Conservation (phyloP, 2,888 invertebrate genomes). For the Scaptomyza caliginosa region DNA sequence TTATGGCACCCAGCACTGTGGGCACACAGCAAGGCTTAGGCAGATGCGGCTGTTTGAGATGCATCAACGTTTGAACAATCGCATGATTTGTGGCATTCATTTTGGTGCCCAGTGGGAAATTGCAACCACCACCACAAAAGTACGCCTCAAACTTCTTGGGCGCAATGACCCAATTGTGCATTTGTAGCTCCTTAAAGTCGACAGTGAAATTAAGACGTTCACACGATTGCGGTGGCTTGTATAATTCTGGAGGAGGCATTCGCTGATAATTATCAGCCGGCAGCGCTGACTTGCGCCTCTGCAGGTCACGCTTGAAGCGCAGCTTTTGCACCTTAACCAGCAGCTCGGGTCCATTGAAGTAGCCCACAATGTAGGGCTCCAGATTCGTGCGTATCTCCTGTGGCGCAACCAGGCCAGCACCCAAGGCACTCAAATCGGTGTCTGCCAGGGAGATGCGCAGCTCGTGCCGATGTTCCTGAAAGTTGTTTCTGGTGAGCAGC, state of each 20-base stretch:
- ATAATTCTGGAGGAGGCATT: slow-evolving; percentile 39
- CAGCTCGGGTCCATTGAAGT: slow-evolving; percentile 89
- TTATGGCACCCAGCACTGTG: slow-evolving; percentile 93
- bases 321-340: slow-evolving; percentile 85
- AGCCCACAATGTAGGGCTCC: slow-evolving; percentile 96
- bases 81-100: slow-evolving; percentile 99
- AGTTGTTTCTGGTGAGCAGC: slow-evolving; percentile 85
- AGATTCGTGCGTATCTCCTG: slow-evolving; percentile 86
- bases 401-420: slow-evolving; percentile 89
- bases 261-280: background rate
- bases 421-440: slow-evolving; percentile 87
- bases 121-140: slow-evolving; percentile 96
- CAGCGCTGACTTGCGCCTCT: slow-evolving; percentile 83
- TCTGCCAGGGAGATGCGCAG: slow-evolving; percentile 65
- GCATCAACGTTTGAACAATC: slow-evolving; percentile 95
- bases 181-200: slow-evolving; percentile 93
- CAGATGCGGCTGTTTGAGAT: slow-evolving; percentile 91
- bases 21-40: slow-evolving; percentile 98
- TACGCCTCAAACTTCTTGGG: slow-evolving; percentile 97
- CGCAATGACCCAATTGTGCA: slow-evolving; percentile 98
- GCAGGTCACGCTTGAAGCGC: slow-evolving; percentile 78
- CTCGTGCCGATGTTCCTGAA: slow-evolving; percentile 54
- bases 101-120: slow-evolving; percentile 94
- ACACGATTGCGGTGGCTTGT: slow-evolving; percentile 87
- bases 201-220: slow-evolving; percentile 95